phyloP scores from a whole-genome alignment of 2,888 invertebrate genomes.

The Apantesis nais region DNA sequence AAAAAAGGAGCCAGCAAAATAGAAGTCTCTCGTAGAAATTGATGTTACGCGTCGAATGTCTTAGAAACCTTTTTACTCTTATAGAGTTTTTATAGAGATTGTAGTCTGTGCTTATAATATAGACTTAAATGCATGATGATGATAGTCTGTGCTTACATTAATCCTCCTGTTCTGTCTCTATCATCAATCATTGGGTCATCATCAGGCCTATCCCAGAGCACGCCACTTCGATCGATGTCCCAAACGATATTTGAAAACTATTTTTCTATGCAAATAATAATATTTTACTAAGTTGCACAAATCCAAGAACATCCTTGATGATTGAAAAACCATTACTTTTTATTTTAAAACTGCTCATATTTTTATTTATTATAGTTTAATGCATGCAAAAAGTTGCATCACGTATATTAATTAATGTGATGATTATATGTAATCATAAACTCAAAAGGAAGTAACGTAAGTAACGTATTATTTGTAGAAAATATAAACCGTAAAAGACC shows the following conservation, averaged over 20 bases:
- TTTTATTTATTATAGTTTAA: no score
- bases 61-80: not conserved
- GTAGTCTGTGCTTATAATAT: not conserved
- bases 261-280: not conserved
- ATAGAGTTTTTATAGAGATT: not conserved
- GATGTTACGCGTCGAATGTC: conserved; percentile 15
- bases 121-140: no score
- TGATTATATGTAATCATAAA: no score
- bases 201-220: no score
- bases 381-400: no score
- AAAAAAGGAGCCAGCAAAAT: conserved; percentile 20
- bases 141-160: not conserved
- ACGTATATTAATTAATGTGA: no score
- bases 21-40: conserved; percentile 18
- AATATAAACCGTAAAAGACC: no score
- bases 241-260: not conserved
- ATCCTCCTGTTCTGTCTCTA: no score
- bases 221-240: not conserved
- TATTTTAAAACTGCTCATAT: not conserved
- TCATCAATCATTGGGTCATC: no score
- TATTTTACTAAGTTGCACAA: not conserved
- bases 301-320: not conserved
- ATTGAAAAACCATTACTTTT: not conserved
- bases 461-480: no score
- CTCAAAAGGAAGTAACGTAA: no score